A percentile compares a stretch with the other conserved stretches of the same genome.
Evolutionary conservation across 35 echinoderm and acorn worm genomes (phyloP).

Genomic region (Patiria miniata): DNA sequence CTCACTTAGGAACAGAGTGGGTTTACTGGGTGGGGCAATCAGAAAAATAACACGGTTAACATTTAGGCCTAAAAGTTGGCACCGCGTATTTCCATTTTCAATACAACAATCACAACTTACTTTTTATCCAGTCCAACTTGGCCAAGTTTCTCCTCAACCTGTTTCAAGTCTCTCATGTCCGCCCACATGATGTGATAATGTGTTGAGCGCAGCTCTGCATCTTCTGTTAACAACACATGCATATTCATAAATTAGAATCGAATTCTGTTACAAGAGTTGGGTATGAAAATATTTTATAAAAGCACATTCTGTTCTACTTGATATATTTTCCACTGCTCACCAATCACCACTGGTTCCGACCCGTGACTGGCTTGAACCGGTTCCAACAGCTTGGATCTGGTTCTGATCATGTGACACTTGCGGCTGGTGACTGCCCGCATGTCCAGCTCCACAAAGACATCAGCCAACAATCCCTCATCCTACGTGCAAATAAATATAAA

Average conservation of each 20-base stretch:
- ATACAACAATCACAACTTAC: slow-evolving; percentile 13
- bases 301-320: not conserved
- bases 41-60: not conserved
- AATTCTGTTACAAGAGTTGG: not conserved
- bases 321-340: not conserved
- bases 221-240: slow-evolving; percentile 58
- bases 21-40: slow-evolving; percentile 55
- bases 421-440: slow-evolving; percentile 86
- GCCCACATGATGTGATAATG: slow-evolving; percentile 91
- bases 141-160: slow-evolving; percentile 73
- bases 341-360: slow-evolving; percentile 55
- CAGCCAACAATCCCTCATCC: slow-evolving; percentile 82
- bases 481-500: too few relatives aligned
- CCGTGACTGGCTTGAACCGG: slow-evolving; percentile 42
- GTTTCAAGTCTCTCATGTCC: slow-evolving; percentile 79
- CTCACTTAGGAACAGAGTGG: slow-evolving; percentile 87
- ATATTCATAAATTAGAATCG: not conserved
- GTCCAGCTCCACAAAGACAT: slow-evolving; percentile 82
- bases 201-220: slow-evolving; percentile 81
- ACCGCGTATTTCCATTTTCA: too few relatives aligned
- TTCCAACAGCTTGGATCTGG: slow-evolving; percentile 48
- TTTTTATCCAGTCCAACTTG: slow-evolving; percentile 62
- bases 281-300: not conserved
- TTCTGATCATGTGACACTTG: slow-evolving; percentile 81
- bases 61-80: not conserved